These are phyloP conservation scores for Myiothlypis chrysogaster DNA, from an alignment of 2,797 vertebrate genomes.

Conservation along the genomic window DNA sequence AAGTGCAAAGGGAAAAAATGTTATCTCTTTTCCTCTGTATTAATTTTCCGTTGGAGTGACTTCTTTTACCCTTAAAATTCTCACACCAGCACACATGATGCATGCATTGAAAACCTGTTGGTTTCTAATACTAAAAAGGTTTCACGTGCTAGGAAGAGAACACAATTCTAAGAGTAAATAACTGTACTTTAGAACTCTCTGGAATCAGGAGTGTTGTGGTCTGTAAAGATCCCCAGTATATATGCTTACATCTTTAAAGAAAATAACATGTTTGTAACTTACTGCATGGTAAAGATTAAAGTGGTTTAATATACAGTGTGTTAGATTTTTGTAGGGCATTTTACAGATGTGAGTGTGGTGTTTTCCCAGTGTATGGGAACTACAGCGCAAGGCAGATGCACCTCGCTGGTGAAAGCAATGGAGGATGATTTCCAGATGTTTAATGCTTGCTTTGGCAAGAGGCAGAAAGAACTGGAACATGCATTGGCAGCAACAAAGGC, in stretches of 20 bases:
- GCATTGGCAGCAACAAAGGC: slow-evolving; percentile 67
- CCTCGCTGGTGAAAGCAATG: slow-evolving; percentile 49
- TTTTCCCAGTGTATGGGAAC: slow-evolving; percentile 1
- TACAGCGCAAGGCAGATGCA: slow-evolving; percentile 33
- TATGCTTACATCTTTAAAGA: background rate
- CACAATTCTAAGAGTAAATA: background rate
- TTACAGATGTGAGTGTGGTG: background rate
- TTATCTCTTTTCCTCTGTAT: background rate
- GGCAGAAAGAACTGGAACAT: slow-evolving; percentile 74
- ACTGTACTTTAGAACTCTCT: background rate
- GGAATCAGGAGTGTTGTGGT: background rate
- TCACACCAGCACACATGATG: background rate
- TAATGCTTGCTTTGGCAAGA: slow-evolving; percentile 80
- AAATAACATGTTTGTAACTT: background rate
- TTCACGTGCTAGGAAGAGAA: background rate
- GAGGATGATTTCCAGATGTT: slow-evolving; percentile 89
- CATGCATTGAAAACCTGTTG: background rate
- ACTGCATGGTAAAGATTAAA: background rate
- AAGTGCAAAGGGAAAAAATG: background rate
- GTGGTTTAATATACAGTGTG: background rate
- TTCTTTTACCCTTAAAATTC: background rate
- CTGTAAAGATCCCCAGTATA: background rate
- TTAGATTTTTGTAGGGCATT: background rate
- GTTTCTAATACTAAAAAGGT: background rate
- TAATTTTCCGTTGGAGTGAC: background rate